A percentile compares a stretch with the other conserved stretches of the same genome.
Conservation (phyloP, 2,888 invertebrate species). For the Neoscelio sp. region DNA sequence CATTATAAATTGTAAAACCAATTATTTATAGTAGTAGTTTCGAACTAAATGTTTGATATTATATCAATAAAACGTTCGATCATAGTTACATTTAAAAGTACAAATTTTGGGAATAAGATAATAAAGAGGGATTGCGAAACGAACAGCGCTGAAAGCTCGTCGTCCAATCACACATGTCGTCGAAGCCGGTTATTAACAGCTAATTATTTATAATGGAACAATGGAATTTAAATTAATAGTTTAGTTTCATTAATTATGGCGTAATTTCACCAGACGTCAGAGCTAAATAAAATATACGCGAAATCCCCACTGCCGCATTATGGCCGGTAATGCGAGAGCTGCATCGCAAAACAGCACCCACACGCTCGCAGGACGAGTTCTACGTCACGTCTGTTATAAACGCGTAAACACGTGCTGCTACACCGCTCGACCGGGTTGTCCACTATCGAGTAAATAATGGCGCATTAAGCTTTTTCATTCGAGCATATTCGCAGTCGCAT, state of each 20-base stretch:
- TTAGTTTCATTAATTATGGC: conserved; percentile 82
- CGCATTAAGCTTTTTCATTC: conserved; percentile 82
- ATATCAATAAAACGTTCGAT: too few species aligned
- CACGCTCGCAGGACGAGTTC: conserved; percentile 73
- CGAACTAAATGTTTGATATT: too few species aligned
- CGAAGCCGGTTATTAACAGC: conserved; percentile 79
- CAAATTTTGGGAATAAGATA: too few species aligned
- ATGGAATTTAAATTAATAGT: conserved; percentile 83
- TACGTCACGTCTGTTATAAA: conserved; percentile 82
- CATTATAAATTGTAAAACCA: too few species aligned
- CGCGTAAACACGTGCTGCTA: conserved; percentile 82
- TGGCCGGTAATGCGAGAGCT: conserved; percentile 78
- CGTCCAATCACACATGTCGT: conserved; percentile 72
- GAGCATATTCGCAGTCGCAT: conserved; percentile 69
- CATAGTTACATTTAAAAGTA: too few species aligned
- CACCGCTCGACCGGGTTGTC: conserved; percentile 79
- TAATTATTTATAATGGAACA: conserved; percentile 83
- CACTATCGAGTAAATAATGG: conserved; percentile 83
- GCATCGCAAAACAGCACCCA: conserved; percentile 77
- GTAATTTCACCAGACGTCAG: conserved; percentile 80
- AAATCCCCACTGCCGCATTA: conserved; percentile 78
- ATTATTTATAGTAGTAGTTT: too few species aligned
- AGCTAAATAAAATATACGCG: conserved; percentile 82
- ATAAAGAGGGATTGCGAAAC: conserved; percentile 22
- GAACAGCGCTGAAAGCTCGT: conserved; percentile 2